phyloP scores from a whole-genome alignment of 2,797 vertebrate genomes.

The Lacerta bilineata region DNA sequence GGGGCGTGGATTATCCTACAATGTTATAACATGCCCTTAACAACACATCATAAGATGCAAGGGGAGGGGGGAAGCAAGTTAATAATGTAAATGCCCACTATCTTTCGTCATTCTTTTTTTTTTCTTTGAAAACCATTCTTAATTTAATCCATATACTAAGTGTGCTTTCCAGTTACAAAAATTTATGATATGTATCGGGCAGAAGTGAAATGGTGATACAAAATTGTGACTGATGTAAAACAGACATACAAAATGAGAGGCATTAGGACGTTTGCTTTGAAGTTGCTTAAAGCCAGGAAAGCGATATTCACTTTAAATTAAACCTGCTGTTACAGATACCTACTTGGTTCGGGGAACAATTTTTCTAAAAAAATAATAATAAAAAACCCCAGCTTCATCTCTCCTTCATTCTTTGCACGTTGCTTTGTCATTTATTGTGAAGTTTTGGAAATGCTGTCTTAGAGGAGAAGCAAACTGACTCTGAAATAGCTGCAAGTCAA shows the following conservation, averaged over 20 bases:
- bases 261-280: conserved; percentile 93
- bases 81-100: conserved; percentile 73
- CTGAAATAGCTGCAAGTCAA: conserved; percentile 35
- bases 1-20: conserved; percentile 62
- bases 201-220: conserved; percentile 80
- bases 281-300: conserved; percentile 94
- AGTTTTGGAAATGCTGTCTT: conserved; percentile 6
- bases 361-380: conserved; percentile 12
- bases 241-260: conserved; percentile 86
- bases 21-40: conserved; percentile 62
- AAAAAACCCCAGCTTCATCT: neutral
- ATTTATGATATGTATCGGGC: conserved; percentile 84
- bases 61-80: conserved; percentile 52
- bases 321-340: conserved; percentile 84
- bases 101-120: conserved; percentile 70
- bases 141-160: conserved; percentile 83
- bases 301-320: conserved; percentile 96
- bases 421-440: conserved; percentile 51
- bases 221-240: conserved; percentile 95
- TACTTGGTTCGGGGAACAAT: conserved; percentile 76
- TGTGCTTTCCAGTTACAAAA: conserved; percentile 80
- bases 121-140: conserved; percentile 74
- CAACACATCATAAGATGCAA: conserved; percentile 65
- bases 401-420: conserved; percentile 71
- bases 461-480: conserved; percentile 2